Evolutionary conservation across 2,113 vertebrate genomes (phyloP).

Genomic region (Hypomesus transpacificus): DNA sequence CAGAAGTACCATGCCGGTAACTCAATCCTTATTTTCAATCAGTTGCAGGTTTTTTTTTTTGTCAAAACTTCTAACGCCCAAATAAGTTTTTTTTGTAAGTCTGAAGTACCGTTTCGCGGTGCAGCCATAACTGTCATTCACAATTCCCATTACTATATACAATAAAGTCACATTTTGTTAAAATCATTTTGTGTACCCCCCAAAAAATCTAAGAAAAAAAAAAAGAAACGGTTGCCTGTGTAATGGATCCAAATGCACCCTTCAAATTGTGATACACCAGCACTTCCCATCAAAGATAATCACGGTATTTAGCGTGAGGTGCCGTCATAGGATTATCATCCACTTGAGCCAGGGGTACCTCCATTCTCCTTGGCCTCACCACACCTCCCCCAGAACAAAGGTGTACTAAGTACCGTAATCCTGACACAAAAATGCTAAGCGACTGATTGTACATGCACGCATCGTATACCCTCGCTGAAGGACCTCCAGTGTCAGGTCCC

Average conservation of each 20-base stretch:
- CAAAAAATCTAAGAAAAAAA: no score
- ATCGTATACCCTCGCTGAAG: constrained; percentile 34
- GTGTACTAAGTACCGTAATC: constrained; percentile 19
- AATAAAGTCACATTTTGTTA: background rate
- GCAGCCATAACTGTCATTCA: background rate
- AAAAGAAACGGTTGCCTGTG: background rate
- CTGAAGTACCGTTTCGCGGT: background rate
- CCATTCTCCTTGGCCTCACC: constrained; percentile 25
- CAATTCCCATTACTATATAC: background rate
- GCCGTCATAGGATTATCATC: no score
- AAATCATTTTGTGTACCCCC: background rate
- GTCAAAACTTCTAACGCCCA: background rate
- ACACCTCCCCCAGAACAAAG: constrained; percentile 33
- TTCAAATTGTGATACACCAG: no score
- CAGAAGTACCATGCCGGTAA: constrained; percentile 56
- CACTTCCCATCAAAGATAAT: no score
- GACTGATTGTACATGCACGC: constrained; percentile 49
- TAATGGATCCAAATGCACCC: background rate
- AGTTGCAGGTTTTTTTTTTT: constrained; percentile 57
- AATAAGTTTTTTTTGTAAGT: background rate
- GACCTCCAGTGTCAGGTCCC: constrained; percentile 51
- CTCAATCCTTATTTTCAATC: constrained; percentile 51
- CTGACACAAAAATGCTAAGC: constrained; percentile 49
- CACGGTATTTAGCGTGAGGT: no score
- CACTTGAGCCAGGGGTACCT: no score